Conservation (phyloP, 2,113 vertebrate genomes). For the Phycodurus eques region DNA sequence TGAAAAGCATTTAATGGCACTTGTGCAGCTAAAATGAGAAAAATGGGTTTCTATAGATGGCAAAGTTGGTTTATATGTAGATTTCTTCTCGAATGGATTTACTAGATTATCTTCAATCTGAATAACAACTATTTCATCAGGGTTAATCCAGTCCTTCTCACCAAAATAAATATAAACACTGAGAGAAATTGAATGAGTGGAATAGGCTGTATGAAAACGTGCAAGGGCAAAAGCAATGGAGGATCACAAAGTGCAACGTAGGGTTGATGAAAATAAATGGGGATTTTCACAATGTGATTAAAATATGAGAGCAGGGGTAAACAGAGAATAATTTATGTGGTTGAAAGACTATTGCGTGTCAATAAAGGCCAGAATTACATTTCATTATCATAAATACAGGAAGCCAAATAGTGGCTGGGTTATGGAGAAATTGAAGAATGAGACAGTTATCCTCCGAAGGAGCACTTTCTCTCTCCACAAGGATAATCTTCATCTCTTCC, state of each 20-base stretch:
- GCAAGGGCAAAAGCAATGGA: constrained; percentile 54
- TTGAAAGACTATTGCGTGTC: constrained; percentile 47
- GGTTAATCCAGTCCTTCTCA: constrained; percentile 73
- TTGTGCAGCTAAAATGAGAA: constrained; percentile 46
- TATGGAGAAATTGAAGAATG: constrained; percentile 39
- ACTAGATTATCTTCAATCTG: constrained; percentile 73
- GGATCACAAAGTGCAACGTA: constrained; percentile 60
- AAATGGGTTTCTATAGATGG: constrained; percentile 51
- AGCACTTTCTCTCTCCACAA: constrained; percentile 2
- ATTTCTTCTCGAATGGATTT: constrained; percentile 66
- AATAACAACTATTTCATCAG: constrained; percentile 73
- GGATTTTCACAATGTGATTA: constrained; percentile 76
- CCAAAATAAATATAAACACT: constrained; percentile 58
- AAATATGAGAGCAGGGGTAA: constrained; percentile 59
- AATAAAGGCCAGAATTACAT: constrained; percentile 67
- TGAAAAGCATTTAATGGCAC: constrained; percentile 52
- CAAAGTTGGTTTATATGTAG: constrained; percentile 63
- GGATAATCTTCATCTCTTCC: constrained; percentile 10
- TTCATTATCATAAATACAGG: constrained; percentile 61
- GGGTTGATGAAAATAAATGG: constrained; percentile 68
- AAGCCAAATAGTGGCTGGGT: constrained; percentile 42
- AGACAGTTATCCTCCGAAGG: constrained; percentile 27
- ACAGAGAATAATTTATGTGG: constrained; percentile 57
- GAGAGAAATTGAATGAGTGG: constrained; percentile 47
- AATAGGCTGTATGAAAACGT: constrained; percentile 50